Percentiles rank a stretch among this genome's conserved stretches.
Evolutionary conservation across 2,888 invertebrate species (phyloP).

Genomic region (Physocephala rufipes): DNA sequence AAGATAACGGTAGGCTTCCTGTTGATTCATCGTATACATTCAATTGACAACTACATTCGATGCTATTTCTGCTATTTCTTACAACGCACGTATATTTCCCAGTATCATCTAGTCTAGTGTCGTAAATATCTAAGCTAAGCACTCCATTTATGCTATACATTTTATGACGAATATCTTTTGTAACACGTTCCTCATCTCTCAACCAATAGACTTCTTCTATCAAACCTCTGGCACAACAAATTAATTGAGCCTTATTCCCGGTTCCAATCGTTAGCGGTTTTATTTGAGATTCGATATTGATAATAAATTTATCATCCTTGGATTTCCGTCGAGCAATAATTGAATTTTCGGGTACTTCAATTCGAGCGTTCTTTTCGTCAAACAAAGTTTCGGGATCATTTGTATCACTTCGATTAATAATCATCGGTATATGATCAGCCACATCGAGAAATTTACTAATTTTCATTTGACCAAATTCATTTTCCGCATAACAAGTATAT

Average conservation of each 20-base stretch:
- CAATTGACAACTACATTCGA: conserved; percentile 74
- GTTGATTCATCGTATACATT: conserved; percentile 70
- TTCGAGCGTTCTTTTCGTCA: conserved; percentile 60
- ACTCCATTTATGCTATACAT: conserved; percentile 70
- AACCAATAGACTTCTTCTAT: conserved; percentile 79
- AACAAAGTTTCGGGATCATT: conserved; percentile 39
- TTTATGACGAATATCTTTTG: conserved; percentile 67
- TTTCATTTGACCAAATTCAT: conserved; percentile 69
- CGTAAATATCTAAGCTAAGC: conserved; percentile 77
- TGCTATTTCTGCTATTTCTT: conserved; percentile 76
- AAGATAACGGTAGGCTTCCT: conserved; percentile 53
- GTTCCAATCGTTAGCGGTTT: conserved; percentile 79
- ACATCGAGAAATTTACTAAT: conserved; percentile 62
- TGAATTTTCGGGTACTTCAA: conserved; percentile 55
- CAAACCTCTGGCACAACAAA: conserved; percentile 79
- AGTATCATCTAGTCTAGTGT: conserved; percentile 74
- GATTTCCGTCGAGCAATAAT: conserved; percentile 48
- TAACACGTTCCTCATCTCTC: conserved; percentile 71
- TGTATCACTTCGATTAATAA: conserved; percentile 46
- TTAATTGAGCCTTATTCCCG: conserved; percentile 79
- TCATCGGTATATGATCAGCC: conserved; percentile 54
- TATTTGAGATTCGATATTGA: conserved; percentile 78
- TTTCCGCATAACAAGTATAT: conserved; percentile 81
- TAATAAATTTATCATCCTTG: conserved; percentile 72
- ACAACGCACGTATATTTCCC: conserved; percentile 83